Evolutionary conservation across 2,113 vertebrate genomes (phyloP), one percentile per base, ranked within the genome.

Genomic region (Indicator indicator): DNA sequence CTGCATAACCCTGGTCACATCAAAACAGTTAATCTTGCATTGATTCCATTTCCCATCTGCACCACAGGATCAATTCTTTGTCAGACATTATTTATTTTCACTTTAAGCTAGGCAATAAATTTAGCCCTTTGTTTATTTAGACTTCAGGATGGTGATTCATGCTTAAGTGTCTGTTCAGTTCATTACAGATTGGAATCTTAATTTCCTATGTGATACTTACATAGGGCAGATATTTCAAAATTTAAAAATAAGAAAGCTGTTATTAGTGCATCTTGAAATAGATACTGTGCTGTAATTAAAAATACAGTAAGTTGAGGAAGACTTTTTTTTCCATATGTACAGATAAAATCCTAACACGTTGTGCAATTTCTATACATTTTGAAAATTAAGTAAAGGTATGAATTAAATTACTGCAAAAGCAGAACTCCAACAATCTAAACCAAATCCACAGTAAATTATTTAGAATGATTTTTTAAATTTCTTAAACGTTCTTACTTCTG

Each of bases 71-170:
- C 63, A 91, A 58, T 80, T 87, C 67, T 87, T 72, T 68, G 55
- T 58, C 55, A 62, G 70, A 58, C 0, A 0, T 52, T 85, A 59
- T 89, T 90, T 82, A 71, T 85, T 90, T 78, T 81, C 30, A 19
- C 9, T 94, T 78, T 64, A 67, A 74, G 93, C 83, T 68, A 65
- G 24, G 69, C 17, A 44, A 64, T 75, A 82, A 92, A 89, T 87
- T 75, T 58, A 91, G 23, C 38, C 8, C 50, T 87, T 54, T 87
- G 32, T 82, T 86, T 84, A 50, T 84, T 94, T 93, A 84, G 73
- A 75, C 58, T 70, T 82, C 70, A 84, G 18, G 44, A 68, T 24
- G 69, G 73, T 74, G n/a, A 84, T 89, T 86, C 5, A 2, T 69
- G 23, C 26, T 77, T 74, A 21, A 54, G 13, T 54, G 44, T 78